These are phyloP conservation scores for Ichneumoninae sp. DNA, from an alignment of 2,888 invertebrate species.

Conservation along the genomic window DNA sequence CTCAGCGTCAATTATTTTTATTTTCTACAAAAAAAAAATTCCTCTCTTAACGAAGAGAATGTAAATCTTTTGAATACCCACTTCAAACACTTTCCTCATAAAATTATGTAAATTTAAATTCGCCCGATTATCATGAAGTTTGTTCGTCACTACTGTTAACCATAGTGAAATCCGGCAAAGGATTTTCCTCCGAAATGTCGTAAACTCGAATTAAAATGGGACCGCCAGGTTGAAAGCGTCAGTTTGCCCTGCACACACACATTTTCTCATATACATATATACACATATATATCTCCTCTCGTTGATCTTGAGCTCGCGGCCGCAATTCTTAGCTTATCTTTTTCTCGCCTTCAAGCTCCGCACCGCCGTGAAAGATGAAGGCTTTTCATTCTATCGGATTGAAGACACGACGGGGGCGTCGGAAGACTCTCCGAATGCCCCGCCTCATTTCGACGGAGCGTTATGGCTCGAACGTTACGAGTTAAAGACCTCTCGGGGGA, in stretches of 20 bases:
- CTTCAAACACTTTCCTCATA: neutral
- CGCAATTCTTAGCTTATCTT: slow-evolving; percentile 58
- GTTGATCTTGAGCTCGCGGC: slow-evolving; percentile 32
- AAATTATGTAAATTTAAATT: neutral
- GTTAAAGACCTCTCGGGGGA: slow-evolving; percentile 62
- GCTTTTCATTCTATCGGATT: slow-evolving; percentile 60
- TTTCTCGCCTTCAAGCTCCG: slow-evolving; percentile 51
- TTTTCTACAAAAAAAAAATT: neutral
- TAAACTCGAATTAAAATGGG: neutral
- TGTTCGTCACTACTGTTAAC: neutral
- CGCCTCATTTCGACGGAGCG: slow-evolving; percentile 43
- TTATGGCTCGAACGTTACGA: slow-evolving; percentile 65
- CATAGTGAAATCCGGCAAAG: neutral
- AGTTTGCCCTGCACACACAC: slow-evolving; percentile 13
- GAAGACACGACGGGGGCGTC: slow-evolving; percentile 39
- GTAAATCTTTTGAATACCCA: neutral
- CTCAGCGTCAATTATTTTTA: neutral
- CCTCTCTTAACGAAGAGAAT: neutral
- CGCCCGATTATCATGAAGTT: neutral
- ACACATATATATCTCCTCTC: neutral
- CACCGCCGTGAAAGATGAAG: slow-evolving; percentile 41
- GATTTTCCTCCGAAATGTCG: neutral
- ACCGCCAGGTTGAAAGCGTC: neutral
- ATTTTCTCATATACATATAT: slow-evolving; percentile 27
- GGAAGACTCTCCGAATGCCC: slow-evolving; percentile 27